A percentile compares a stretch with the other conserved stretches of the same genome.
phyloP scores from a whole-genome alignment of 2,113 vertebrate genomes.

The Rhinopomastus cyanomelas region DNA sequence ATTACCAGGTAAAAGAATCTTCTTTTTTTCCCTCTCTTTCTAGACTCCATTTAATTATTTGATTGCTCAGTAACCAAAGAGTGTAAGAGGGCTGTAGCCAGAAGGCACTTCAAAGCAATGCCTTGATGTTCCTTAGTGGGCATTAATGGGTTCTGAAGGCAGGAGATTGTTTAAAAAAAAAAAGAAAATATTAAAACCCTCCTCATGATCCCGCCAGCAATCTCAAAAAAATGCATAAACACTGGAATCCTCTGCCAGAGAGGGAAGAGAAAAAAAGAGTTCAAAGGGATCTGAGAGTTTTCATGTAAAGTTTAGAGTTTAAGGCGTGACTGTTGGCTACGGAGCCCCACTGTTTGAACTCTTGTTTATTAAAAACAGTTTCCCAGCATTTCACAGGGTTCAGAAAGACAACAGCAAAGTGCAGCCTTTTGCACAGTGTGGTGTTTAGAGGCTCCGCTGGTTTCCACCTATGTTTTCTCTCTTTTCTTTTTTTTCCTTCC shows the following conservation, averaged over 20 bases:
- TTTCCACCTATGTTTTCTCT: conserved; percentile 65
- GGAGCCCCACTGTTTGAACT: conserved; percentile 78
- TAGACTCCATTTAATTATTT: conserved; percentile 92
- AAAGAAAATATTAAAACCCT: conserved; percentile 86
- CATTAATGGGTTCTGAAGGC: conserved; percentile 95
- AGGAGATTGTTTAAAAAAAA: conserved; percentile 82
- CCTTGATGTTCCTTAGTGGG: conserved; percentile 93
- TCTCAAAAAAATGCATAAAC: conserved; percentile 90
- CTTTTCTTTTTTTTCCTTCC: neutral
- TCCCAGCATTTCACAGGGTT: conserved; percentile 73
- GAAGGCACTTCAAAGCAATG: conserved; percentile 94
- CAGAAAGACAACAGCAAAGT: conserved; percentile 73
- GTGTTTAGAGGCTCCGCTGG: conserved; percentile 70
- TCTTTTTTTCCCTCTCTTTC: conserved; percentile 29
- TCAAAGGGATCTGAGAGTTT: conserved; percentile 83
- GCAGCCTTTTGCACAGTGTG: conserved; percentile 48
- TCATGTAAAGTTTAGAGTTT: conserved; percentile 87
- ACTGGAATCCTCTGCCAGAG: conserved; percentile 81
- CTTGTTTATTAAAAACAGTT: conserved; percentile 85
- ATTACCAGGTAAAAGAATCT: conserved; percentile 91
- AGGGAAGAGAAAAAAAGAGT: conserved; percentile 69
- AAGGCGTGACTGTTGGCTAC: conserved; percentile 80
- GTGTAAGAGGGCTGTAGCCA: conserved; percentile 87
- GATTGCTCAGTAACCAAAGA: conserved; percentile 90
- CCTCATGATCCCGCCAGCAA: conserved; percentile 87